Percentiles rank a stretch among this genome's conserved stretches.
Conservation (phyloP, 2,113 vertebrate genomes). For the Eira barbara region DNA sequence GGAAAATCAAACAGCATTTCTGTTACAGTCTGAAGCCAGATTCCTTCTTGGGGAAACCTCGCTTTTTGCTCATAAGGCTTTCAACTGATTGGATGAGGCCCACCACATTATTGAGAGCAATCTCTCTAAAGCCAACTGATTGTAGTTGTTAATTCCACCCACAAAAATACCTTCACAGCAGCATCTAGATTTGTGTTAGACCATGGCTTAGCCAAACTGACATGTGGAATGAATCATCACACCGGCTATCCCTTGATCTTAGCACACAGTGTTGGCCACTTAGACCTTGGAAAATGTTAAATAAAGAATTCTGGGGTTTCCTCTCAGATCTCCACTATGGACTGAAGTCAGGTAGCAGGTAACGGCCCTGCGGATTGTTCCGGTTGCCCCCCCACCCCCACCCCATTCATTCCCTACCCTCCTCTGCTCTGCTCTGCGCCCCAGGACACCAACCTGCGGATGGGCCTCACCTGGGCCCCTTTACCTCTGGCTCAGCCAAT, state of each 20-base stretch:
- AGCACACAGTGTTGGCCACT: neutral
- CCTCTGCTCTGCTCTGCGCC: neutral
- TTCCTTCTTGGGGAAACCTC: neutral
- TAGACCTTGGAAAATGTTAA: neutral
- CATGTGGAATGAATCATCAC: neutral
- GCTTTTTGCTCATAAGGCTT: neutral
- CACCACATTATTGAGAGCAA: neutral
- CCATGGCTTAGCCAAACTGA: neutral
- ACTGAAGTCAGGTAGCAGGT: neutral
- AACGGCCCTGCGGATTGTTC: fast-evolving
- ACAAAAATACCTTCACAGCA: neutral
- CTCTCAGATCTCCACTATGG: neutral
- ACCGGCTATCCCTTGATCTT: neutral
- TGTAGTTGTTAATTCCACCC: neutral
- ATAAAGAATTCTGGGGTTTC: neutral
- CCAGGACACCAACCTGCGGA: neutral
- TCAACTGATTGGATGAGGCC: neutral
- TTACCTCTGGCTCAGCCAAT: neutral
- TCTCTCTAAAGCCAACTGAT: neutral
- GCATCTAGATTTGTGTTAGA: neutral
- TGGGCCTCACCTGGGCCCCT: neutral
- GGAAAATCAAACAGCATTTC: neutral
- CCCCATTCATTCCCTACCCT: neutral
- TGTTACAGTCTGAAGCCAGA: neutral
- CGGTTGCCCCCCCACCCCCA: neutral